A percentile compares a stretch with the other conserved stretches of the same genome.
Evolutionary conservation across 1,140 invertebrate species (phyloP).

Genomic region (Sitophilus oryzae): DNA sequence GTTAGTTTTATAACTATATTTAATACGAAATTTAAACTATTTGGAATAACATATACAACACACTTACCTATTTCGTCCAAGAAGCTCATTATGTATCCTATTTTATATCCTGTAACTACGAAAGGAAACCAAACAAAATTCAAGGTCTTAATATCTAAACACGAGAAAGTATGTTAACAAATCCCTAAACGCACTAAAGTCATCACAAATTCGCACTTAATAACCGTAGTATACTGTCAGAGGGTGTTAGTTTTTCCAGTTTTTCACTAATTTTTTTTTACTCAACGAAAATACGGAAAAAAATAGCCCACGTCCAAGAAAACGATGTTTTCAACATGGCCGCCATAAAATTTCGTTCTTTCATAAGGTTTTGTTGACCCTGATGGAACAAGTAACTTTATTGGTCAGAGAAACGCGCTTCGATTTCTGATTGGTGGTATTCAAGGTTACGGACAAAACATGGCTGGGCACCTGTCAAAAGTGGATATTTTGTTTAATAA

Average conservation of each 20-base stretch:
- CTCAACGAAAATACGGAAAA: slow-evolving; percentile 30
- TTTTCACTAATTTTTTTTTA: slow-evolving; percentile 26
- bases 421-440: slow-evolving; percentile 36
- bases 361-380: slow-evolving; percentile 46
- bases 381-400: slow-evolving; percentile 36
- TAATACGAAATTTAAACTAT: not conserved
- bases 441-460: slow-evolving; percentile 44
- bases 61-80: slow-evolving; percentile 37
- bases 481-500: slow-evolving; percentile 5
- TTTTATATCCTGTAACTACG: slow-evolving; percentile 33
- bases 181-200: slow-evolving; percentile 14
- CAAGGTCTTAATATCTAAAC: slow-evolving; percentile 42
- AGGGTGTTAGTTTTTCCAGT: not conserved
- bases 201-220: not conserved
- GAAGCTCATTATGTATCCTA: slow-evolving; percentile 37
- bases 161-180: slow-evolving; percentile 27
- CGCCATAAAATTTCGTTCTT: slow-evolving; percentile 41
- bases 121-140: slow-evolving; percentile 39
- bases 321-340: slow-evolving; percentile 46
- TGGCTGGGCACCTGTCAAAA: slow-evolving; percentile 42
- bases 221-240: not conserved
- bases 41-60: not conserved
- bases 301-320: slow-evolving; percentile 43
- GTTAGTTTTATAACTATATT: slow-evolving; percentile 3
- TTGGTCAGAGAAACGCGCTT: slow-evolving; percentile 38